Evolutionary conservation across 2,797 vertebrate species (phyloP), one percentile per base, ranked within the genome.

Genomic region (Microtus californicus): DNA sequence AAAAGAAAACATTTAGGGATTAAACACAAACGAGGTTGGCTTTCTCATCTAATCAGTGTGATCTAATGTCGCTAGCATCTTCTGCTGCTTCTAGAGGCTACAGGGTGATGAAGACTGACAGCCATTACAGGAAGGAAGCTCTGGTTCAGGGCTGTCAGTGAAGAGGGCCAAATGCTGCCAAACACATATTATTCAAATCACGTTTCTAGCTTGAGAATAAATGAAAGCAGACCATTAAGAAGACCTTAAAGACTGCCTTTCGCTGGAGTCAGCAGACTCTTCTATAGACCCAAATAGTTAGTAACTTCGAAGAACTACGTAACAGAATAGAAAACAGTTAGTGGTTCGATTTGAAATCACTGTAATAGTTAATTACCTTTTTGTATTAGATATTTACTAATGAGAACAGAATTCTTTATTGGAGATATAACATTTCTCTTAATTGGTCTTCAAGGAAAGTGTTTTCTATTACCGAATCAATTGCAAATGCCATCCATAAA

Each of bases 341-440:
- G 61, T 78, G 29, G 87, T 90, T 19, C 4, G 76, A 91, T 56
- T 93, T 25, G 87, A 97, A 94, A 40, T 77, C 88, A 89, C 15
- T 48, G 48, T 40, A 94, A 76, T 34, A 73, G 90, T 48, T 69
- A 90, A 82, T 45, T 71, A 45, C 29, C 61, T 79, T 82, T 10
- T 34, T 63, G 23, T 37, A 89, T 54, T 54, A 83, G 37, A 79
- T 59, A 89, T 54, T 90, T 80, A 79, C 21, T 87, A 77, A 76
- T 19, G 34, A 92, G 88, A 96, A 87, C 91, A 25, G 43, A 95
- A 89, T 91, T 96, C 37, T 63, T 89, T 91, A 87, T 19, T 87
- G 51, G 29, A 79, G 61, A 89, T 56, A 61, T 48, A 95, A 88
- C 37, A 74, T 93, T 95, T 93, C 37, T n/a, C 29, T 92, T 94